Base-by-base conservation (phyloP, 2,888 invertebrate genomes). In the Synanthedon vespiformis region DNA sequence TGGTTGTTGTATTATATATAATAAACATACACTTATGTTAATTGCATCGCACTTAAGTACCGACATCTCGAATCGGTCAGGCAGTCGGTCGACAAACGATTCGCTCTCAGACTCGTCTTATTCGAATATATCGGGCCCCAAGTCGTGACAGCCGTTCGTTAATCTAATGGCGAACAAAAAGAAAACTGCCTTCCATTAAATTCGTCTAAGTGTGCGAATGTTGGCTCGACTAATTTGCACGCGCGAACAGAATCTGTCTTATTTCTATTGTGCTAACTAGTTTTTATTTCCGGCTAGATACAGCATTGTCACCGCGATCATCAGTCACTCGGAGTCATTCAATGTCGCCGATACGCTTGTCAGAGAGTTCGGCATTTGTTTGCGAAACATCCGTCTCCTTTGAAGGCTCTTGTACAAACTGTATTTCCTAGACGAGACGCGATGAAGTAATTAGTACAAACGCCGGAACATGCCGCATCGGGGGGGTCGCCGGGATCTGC, bases 101-200 rank as follows among this genome's bases (percentile, higher is more conserved):
- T 34, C 44, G 44, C 44, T 44, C 44, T 44, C 44, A 12, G 44
- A 34, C 34, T 34, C 34, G 34, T 10, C 12, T 12, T 5, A 12
- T n/a, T 12, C 44, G 44, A 44, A 14, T 13, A 12, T 34, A 34
- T 14, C 60, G 67, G 65, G 74, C 74, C 75, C 62, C 75, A 70
- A 77, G 76, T 85, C 83, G 83, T 84, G 84, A 84, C 81, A 71
- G 65, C 68, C 70, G 77, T 83, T 80, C 77, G 78, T 82, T 80
- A 78, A 68, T 74, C 79, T 80, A 81, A 80, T 80, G 75, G 72
- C 74, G 65, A 68, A 71, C 74, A 78, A 79, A 80, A 84, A 81
- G 77, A 80, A 75, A 72, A 75, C 75, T 68, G 63, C 69, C 70
- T 64, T 69, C 72, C 67, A 79, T 77, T 77, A 77, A 72, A 65